Evolutionary conservation across 1,140 invertebrate genomes (phyloP).

Genomic region (Hydropsyche tenuis): DNA sequence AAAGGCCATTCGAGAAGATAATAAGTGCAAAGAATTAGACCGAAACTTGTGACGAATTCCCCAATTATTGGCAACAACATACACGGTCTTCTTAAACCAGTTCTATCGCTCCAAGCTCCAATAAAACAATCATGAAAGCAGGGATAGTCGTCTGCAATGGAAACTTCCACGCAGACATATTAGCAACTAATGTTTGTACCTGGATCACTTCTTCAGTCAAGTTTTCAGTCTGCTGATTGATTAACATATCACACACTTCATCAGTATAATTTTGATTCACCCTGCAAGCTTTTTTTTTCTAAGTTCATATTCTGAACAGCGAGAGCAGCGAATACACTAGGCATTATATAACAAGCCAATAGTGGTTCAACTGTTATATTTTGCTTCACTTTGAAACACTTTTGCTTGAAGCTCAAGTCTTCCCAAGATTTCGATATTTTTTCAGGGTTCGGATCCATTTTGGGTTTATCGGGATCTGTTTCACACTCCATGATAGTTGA

Average conservation of each 20-base stretch:
- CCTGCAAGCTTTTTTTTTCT: constrained; percentile 68
- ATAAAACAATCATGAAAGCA: constrained; percentile 64
- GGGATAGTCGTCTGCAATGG: constrained; percentile 65
- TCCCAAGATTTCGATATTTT: not conserved
- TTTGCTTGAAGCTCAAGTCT: constrained; percentile 22
- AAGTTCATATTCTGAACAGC: constrained; percentile 67
- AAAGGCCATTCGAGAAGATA: constrained; percentile 63
- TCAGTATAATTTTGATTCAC: constrained; percentile 62
- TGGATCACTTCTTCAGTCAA: constrained; percentile 59
- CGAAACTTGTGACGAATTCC: constrained; percentile 59
- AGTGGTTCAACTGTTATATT: constrained; percentile 65
- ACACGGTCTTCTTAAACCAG: constrained; percentile 66
- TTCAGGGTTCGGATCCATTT: not conserved
- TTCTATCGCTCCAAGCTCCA: constrained; percentile 68
- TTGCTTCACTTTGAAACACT: constrained; percentile 48
- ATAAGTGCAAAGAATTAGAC: constrained; percentile 62
- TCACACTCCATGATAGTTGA: not conserved
- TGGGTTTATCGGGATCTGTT: not conserved
- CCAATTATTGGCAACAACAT: constrained; percentile 64
- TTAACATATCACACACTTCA: constrained; percentile 63
- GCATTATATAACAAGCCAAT: constrained; percentile 62
- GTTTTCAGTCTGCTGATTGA: constrained; percentile 56
- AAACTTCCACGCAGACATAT: constrained; percentile 64
- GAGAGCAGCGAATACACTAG: constrained; percentile 61
- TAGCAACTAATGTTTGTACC: constrained; percentile 63